Evolutionary conservation across 2,797 vertebrate genomes (phyloP), one percentile per base, ranked within the genome.

Genomic region (Aselliscus stoliczkanus): DNA sequence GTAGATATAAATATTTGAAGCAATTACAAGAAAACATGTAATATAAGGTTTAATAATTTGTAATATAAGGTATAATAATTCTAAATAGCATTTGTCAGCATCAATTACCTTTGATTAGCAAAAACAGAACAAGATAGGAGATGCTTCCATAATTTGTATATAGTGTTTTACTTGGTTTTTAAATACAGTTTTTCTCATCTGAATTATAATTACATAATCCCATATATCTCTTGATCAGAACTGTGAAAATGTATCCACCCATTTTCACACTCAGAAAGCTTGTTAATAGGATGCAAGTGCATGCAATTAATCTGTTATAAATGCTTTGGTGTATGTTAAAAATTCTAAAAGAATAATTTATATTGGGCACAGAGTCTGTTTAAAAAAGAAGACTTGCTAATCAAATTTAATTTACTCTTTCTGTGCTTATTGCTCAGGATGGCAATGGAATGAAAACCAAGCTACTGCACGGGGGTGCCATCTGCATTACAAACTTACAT

Each of bases 221-320:
- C 18, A 37, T 73, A 52, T 54, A 70, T 37, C 11, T 93, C 83
- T 92, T 80, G 10, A 96, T 87, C 37, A 90, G 34, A 92, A 86
- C 73, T 95, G 81, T 92, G 73, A 93, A 95, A 96, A 83, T 60
- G 31, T 44, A 93, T 73, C 62, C 42, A 84, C 42, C 27, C 52
- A 90, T 83, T 92, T 94, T 96, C 52, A 85, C 12, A 92, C 70
- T 88, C 39, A 85, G 72, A 89, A 95, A 82, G 29, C 65, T 95
- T 92, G 29, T 31, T 82, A 92, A 95, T 62, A 70, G 25, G 69
- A 95, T 88, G 64, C 92, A 96, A 94, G 96, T 97, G 95, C 85
- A 92, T 88, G 88, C 85, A 90, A 90, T 97, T 96, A 90, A 95
- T 97, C 92, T 96, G 85, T 93, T 94, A 95, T 96, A 95, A 96